Evolutionary conservation across 1,140 invertebrate species (phyloP).

Genomic region (Pseudoatta argentina): DNA sequence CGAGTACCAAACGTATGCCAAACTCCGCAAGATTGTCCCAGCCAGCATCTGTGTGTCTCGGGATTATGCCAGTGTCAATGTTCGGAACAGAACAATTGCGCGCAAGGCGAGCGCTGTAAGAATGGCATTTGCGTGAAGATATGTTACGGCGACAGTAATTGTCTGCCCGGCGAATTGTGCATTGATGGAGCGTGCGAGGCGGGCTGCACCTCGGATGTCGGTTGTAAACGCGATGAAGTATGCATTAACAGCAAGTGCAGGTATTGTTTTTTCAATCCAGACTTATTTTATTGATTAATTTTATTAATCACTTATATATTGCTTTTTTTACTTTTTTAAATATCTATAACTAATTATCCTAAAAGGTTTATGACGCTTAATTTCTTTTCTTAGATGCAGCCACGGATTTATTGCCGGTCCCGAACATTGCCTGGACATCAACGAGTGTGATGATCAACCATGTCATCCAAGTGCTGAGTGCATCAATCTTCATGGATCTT

Average conservation of each 20-base stretch:
- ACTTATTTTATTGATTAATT: background rate
- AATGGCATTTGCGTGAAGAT: conserved; percentile 93
- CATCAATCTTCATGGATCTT: conserved; percentile 93
- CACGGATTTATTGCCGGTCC: conserved; percentile 90
- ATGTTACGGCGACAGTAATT: conserved; percentile 95
- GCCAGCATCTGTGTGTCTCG: conserved; percentile 91
- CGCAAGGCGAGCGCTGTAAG: conserved; percentile 93
- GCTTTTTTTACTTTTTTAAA: background rate
- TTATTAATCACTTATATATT: background rate
- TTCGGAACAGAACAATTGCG: conserved; percentile 90
- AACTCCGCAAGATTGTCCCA: conserved; percentile 90
- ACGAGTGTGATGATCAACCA: conserved; percentile 92
- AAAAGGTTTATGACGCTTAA: background rate
- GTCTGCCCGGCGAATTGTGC: conserved; percentile 95
- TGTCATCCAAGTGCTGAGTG: conserved; percentile 94
- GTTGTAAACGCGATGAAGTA: conserved; percentile 93
- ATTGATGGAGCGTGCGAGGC: conserved; percentile 93
- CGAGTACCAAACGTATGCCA: conserved; percentile 90
- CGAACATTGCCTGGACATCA: conserved; percentile 91
- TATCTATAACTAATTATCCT: background rate
- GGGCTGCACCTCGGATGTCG: conserved; percentile 93
- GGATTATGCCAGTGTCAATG: conserved; percentile 92
- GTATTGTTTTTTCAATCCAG: conserved; percentile 74
- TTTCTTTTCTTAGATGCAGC: conserved; percentile 86
- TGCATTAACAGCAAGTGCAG: conserved; percentile 93